Evolutionary conservation across 2,888 invertebrate species (phyloP), one percentile per base, ranked within the genome.

Genomic region (Phorcus lineatus): DNA sequence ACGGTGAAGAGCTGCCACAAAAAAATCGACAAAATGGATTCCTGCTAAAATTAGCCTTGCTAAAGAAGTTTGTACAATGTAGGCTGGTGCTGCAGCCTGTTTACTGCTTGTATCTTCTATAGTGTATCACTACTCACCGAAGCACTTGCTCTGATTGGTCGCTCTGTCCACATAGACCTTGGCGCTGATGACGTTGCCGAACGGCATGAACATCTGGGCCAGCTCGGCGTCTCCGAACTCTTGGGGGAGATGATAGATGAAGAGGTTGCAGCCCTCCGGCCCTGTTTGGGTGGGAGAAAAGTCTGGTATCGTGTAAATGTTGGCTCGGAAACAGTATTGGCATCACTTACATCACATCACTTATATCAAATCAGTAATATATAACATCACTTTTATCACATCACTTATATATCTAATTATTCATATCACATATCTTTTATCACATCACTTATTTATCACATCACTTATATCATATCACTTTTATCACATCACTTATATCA

Each of bases 161-260:
- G 99, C 99, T 91, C 99, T 96, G 94, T 99, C 99, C 94, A 99
- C 99, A 95, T 99, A 99, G 91, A 99, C 99, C 95, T 99, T 99
- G 94, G 99, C 99, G 95, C 98, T 98, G 95, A 99, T 99, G 93
- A 99, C 99, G 94, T 97, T 98, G 91, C 99, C 99, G 94, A 99
- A 99, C 86, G 99, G 99, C 94, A 99, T 95, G 95, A 99, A 99
- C 99, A 99, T 99, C 95, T 99, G 99, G 96, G 99, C 99, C 93
- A 99, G 96, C 94, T 99, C 99, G 85, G 97, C 96, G 94, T 99
- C 99, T 81, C 99, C 99, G 93, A 99, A 99, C 95, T 99, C 99
- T 95, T 99, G 99, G 89, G 99, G 99, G 94, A 99, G 96, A 95
- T 99, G 99, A 95, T 99, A 99, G 95, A 99, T 99, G 96, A 99